Conservation (phyloP, 2,797 vertebrate genomes). For the Lepilemur septentrionalis region DNA sequence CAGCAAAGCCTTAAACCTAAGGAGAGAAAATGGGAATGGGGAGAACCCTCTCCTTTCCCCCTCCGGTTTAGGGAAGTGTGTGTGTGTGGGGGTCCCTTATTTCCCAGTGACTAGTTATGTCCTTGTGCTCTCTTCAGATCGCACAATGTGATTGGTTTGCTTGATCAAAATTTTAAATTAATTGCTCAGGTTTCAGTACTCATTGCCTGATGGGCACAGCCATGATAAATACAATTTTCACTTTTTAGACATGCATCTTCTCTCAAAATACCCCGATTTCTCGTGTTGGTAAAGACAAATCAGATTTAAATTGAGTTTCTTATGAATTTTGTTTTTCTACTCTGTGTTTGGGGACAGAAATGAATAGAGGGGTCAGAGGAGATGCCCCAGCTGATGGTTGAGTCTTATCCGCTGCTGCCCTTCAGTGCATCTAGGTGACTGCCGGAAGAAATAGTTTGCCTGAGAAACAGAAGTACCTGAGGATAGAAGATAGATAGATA, state of each 20-base stretch:
- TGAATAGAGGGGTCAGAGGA: not conserved
- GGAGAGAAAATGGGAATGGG: not conserved
- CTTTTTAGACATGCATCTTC: not conserved
- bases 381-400: not conserved
- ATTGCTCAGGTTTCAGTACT: not conserved
- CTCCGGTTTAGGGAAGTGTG: not conserved
- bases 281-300: not conserved
- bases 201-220: not conserved
- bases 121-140: not conserved
- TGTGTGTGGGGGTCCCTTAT: not conserved
- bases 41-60: not conserved
- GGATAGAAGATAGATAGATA: not conserved
- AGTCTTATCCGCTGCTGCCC: not conserved
- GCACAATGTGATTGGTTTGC: not conserved
- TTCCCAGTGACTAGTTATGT: not conserved
- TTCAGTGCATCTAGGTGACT: not conserved
- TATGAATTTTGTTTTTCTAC: not conserved
- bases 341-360: not conserved
- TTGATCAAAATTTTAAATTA: constrained; percentile 27
- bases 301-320: not conserved
- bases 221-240: not conserved
- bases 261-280: not conserved
- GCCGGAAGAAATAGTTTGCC: not conserved
- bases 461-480: not conserved
- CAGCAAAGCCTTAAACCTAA: not conserved